Percentiles rank a stretch among this genome's conserved stretches.
These are phyloP conservation scores for Phoebastria nigripes DNA, from an alignment of 2,797 vertebrate species.

Conservation along the genomic window DNA sequence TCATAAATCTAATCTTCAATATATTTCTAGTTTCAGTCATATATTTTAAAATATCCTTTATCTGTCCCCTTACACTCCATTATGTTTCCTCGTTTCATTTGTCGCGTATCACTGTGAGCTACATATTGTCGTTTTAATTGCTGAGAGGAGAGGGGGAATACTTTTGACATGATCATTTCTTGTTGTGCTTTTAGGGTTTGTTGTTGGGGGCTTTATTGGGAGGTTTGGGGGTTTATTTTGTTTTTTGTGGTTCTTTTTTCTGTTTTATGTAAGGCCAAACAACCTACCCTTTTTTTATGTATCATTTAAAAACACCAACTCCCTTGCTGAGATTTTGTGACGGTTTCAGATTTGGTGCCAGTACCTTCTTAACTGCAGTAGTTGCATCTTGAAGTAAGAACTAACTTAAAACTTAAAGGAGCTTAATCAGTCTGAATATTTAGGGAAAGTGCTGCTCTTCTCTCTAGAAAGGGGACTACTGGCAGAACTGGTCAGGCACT, in stretches of 20 bases:
- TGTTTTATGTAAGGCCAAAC: background rate
- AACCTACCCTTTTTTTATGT: background rate
- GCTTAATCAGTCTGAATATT: background rate
- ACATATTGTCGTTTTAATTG: fast-evolving
- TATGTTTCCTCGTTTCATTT: background rate
- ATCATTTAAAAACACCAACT: background rate
- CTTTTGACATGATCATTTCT: background rate
- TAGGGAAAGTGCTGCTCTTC: background rate
- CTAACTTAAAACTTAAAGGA: background rate
- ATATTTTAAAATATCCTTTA: background rate
- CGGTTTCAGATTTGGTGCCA: background rate
- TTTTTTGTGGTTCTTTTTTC: background rate
- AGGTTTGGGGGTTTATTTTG: background rate
- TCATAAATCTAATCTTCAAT: background rate
- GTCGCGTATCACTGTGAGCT: background rate
- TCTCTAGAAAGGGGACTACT: background rate
- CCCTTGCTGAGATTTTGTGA: background rate
- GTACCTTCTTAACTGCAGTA: background rate
- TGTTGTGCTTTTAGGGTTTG: background rate
- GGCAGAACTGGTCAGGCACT: background rate
- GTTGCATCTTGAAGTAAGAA: background rate
- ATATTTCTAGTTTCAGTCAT: background rate
- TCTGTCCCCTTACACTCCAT: background rate
- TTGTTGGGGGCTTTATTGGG: background rate
- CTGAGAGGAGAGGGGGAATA: background rate